phyloP scores from a whole-genome alignment of 2,113 vertebrate species.

The Phycodurus eques region DNA sequence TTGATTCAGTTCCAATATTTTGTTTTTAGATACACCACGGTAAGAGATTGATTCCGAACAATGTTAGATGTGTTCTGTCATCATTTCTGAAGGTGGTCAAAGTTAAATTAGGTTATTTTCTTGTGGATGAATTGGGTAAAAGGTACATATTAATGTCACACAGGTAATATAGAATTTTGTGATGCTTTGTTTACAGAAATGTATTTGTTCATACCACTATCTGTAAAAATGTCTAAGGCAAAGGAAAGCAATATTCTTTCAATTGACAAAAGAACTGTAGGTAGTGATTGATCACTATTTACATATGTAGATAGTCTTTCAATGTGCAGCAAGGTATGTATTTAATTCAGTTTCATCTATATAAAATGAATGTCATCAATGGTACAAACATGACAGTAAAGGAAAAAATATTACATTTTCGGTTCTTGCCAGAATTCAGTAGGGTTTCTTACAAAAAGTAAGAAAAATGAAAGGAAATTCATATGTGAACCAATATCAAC shows the following conservation, averaged over 20 bases:
- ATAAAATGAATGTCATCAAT: not conserved
- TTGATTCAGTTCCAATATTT: not conserved
- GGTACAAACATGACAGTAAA: not conserved
- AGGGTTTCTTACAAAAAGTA: not conserved
- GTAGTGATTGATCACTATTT: not conserved
- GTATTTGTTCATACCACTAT: not conserved
- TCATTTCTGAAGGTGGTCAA: not conserved
- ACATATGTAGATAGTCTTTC: not conserved
- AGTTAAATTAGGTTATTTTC: not conserved
- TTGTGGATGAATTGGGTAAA: not conserved
- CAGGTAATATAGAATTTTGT: not conserved
- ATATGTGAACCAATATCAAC: not conserved
- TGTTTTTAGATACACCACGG: not conserved
- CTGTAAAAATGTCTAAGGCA: not conserved
- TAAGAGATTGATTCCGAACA: not conserved
- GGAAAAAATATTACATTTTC: not conserved
- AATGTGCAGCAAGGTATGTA: not conserved
- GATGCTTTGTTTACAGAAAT: not conserved
- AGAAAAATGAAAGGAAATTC: not conserved
- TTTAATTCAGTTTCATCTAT: not conserved
- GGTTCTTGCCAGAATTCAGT: not conserved
- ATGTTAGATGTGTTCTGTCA: not conserved
- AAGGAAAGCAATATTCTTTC: constrained; percentile 15
- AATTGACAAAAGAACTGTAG: not conserved
- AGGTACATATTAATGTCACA: not conserved